These are phyloP conservation scores for Nannobrachium achirus DNA, from an alignment of 2,113 vertebrate species.

Conservation along the genomic window DNA sequence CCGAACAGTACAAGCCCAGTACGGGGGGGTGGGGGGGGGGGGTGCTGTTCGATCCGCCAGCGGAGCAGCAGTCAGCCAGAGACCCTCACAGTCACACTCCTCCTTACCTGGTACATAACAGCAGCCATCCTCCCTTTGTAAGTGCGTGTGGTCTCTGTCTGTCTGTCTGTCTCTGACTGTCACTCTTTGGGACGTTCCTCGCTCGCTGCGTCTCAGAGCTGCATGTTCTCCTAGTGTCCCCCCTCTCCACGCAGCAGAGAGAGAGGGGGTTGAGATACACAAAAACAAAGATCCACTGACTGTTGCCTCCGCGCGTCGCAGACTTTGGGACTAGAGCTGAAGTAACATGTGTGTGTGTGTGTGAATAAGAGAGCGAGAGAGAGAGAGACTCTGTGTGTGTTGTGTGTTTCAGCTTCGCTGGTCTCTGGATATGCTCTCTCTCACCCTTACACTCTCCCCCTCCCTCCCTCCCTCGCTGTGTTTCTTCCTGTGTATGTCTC, in stretches of 20 bases:
- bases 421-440: constrained; percentile 15
- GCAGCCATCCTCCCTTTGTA: constrained; percentile 77
- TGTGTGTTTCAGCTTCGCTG: constrained; percentile 46
- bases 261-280: constrained; percentile 31
- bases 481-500: too few relatives aligned
- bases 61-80: constrained; percentile 8
- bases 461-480: constrained; percentile 25
- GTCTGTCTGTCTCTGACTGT: constrained; percentile 29
- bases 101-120: constrained; percentile 82
- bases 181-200: constrained; percentile 31
- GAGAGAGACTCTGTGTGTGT: constrained; percentile 28
- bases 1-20: constrained; percentile 37
- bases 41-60: not conserved
- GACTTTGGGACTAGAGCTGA: constrained; percentile 26
- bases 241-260: not conserved
- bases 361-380: not conserved
- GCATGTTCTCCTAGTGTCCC: constrained; percentile 19
- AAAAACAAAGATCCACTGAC: constrained; percentile 52
- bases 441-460: constrained; percentile 1
- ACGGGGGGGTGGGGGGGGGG: not conserved
- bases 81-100: constrained; percentile 2
- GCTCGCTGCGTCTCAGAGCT: constrained; percentile 44
- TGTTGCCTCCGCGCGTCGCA: constrained; percentile 61
- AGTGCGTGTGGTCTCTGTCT: not conserved
- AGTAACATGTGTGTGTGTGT: constrained; percentile 32